Evolutionary conservation across 2,797 vertebrate genomes (phyloP), one percentile per base, ranked within the genome.

Genomic region (Threskiornis aethiopicus): DNA sequence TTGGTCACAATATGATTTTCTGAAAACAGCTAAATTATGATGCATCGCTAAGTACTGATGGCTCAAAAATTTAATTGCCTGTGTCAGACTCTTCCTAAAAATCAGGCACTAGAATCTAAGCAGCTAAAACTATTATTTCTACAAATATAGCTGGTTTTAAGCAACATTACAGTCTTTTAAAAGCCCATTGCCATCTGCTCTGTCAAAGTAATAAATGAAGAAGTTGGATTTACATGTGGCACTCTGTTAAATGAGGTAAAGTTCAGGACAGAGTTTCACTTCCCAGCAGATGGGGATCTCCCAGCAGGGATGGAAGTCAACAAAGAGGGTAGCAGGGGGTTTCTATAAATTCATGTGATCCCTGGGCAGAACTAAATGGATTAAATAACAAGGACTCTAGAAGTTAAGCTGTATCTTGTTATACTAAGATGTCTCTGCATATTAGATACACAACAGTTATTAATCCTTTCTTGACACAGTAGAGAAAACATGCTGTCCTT

Each of bases 281-380:
- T 93, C 80, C 81, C 72, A 93, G 96, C 95, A 98, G 95, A 97
- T 93, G 95, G 94, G 84, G 58, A 97, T 95, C 83, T 96, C 87
- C 91, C 92, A 89, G 91, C 82, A 95, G 97, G 96, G 93, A 94
- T 94, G 85, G 95, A 93, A 88, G 66, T 90, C 95, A 96, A 97
- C 94, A 97, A 97, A 95, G 93, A 91, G 62, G 92, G 73, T 91
- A 92, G 84, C 76, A 78, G 79, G 90, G 95, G 84, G 78, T 83
- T 97, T 92, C 76, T 65, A 90, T 90, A 91, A 93, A 97, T 97
- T 96, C 95, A 94, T 87, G 84, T 91, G 66, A 93, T 94, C 94
- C 94, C 89, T 81, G 82, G 95, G 97, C 91, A 95, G 97, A 93
- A 96, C 94, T 97, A 97, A 96, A 96, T 95, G 94, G 97, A 97